Evolutionary conservation across 2,797 vertebrate genomes (phyloP), one percentile per base, ranked within the genome.

Genomic region (Anas georgica): DNA sequence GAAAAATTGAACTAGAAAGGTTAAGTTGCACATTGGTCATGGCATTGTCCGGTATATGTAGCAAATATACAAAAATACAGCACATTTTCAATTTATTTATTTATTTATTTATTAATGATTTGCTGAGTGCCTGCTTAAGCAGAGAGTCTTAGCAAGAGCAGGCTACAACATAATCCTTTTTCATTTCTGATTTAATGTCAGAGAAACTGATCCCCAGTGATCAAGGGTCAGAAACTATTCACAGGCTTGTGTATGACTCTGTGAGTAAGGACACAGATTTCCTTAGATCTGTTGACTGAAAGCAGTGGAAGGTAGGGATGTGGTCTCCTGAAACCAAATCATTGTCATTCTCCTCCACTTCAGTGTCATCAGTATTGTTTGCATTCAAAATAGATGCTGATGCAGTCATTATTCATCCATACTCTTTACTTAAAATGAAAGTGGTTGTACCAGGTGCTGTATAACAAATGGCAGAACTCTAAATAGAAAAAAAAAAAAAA

Each of bases 11-110:
- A 59, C 84, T 85, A 48, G 68, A 84, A 79, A 91, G 86, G 93
- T 92, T 96, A 95, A 87, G 45, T 43, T 92, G 66, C 37, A 23
- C 58, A 15, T 70, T 87, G 78, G 50, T 70, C 73, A 62, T 78
- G 82, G 73, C 33, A 28, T 13, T 86, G 37, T 23, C 63, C 21
- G 5, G 22, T 67, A 12, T 55, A 70, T 13, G 15, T 37, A 39
- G 43, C 52, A 90, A 80, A 72, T 26, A 41, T 80, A 39, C 7
- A 59, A 56, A 95, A 70, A 16, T 20, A 17, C 12, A 83, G 17
- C 41, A 78, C 46, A 46, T 2, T 80, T 80, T 87, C 46, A 54
- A 23, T 26, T 25, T 25, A 23, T 48, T 48, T 48, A 12, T 48
- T 12, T 41, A 12, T 48, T 28, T 22, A 43, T 21, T 80, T 18